Percentiles rank a stretch among this genome's conserved stretches.
Evolutionary conservation across 2,888 invertebrate genomes (phyloP).

Genomic region (Erynnis tages): DNA sequence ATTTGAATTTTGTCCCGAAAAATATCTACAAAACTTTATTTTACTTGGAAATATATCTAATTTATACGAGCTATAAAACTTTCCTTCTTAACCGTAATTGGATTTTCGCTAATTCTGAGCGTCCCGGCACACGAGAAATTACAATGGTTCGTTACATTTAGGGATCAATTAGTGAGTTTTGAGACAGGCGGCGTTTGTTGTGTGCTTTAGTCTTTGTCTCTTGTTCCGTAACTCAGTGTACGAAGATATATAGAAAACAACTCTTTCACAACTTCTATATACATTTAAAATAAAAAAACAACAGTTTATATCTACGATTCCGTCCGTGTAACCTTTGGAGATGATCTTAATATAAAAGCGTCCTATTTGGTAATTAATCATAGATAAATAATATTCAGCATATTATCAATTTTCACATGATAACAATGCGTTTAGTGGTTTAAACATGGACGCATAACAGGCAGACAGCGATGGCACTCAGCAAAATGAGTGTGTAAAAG

Average conservation of each 20-base stretch:
- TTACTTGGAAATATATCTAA: constrained; percentile 11
- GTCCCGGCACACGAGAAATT: constrained; percentile 45
- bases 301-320: too few relatives aligned
- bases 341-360: too few relatives aligned
- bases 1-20: neutral
- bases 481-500: too few relatives aligned
- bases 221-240: constrained; percentile 3
- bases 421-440: too few relatives aligned
- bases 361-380: too few relatives aligned
- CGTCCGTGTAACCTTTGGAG: too few relatives aligned
- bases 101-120: constrained; percentile 39
- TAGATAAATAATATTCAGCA: too few relatives aligned
- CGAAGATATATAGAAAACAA: neutral
- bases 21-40: constrained; percentile 4
- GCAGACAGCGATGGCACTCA: too few relatives aligned
- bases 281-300: too few relatives aligned
- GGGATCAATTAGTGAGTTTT: constrained; percentile 56
- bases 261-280: too few relatives aligned
- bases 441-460: too few relatives aligned
- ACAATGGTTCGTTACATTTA: constrained; percentile 51
- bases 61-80: constrained; percentile 23
- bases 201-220: constrained; percentile 8
- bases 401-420: too few relatives aligned
- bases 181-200: constrained; percentile 14
- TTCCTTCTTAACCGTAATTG: constrained; percentile 31